Evolutionary conservation across 1,140 invertebrate species (phyloP).

Genomic region (Mycetomoellerius zeteki): DNA sequence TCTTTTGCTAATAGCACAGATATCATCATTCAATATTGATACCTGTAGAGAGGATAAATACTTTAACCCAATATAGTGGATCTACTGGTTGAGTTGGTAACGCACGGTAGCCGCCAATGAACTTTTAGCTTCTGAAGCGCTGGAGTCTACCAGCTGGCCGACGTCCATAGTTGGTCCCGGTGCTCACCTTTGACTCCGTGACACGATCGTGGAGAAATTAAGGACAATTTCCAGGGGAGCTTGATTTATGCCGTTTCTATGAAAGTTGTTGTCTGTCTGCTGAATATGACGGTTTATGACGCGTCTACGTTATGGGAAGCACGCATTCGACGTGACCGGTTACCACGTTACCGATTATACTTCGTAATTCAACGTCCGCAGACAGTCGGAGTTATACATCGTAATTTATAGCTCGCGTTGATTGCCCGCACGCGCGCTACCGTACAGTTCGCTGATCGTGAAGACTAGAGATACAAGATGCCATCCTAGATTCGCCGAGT

Average conservation of each 20-base stretch:
- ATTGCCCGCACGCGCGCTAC: conserved; percentile 51
- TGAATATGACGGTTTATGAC: conserved; percentile 26
- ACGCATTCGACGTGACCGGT: conserved; percentile 27
- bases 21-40: conserved; percentile 19
- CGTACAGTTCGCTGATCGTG: neutral
- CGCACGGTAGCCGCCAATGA: conserved; percentile 77
- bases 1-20: neutral
- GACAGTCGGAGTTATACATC: conserved; percentile 48
- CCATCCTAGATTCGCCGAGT: conserved; percentile 23
- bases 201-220: conserved; percentile 55
- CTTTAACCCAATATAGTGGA: neutral
- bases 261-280: conserved; percentile 2
- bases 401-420: conserved; percentile 48
- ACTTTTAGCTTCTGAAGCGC: conserved; percentile 82
- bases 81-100: conserved; percentile 51
- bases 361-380: conserved; percentile 41
- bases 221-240: conserved; percentile 39
- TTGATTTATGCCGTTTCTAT: conserved; percentile 42
- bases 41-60: neutral
- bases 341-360: conserved; percentile 52
- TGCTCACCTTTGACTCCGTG: conserved; percentile 61
- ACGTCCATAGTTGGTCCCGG: conserved; percentile 53
- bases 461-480: conserved; percentile 3
- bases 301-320: conserved; percentile 35
- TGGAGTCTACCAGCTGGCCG: conserved; percentile 66